Evolutionary conservation across 2,888 invertebrate genomes (phyloP), one percentile per base, ranked within the genome.

Genomic region (Boloria selene): DNA sequence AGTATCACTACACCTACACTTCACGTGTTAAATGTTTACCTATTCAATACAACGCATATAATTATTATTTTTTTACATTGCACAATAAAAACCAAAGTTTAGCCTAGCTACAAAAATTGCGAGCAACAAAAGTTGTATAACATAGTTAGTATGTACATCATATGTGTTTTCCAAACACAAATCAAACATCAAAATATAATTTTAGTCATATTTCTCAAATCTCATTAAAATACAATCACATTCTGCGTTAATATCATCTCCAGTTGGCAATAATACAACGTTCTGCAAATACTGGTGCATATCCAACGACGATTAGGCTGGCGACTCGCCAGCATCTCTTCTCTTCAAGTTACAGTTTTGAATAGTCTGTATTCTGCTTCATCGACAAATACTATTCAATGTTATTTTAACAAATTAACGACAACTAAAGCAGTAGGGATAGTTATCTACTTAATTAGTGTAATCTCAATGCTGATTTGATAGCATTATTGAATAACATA

Each of bases 221-320:
- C 38, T 69, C 64, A 68, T 65, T 68, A 67, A 66, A 71, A 68
- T 42, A 62, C 52, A 54, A 56, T 65, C 52, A 65, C 63, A 59
- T 59, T 62, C 49, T 50, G 61, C 63, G 55, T 72, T 65, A 72
- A 71, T 70, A 80, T 80, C 76, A 76, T 74, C 73, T 73, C 75
- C 75, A 75, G 75, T 76, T 78, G 76, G 77, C 78, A 81, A 79
- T 82, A 82, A 79, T 75, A 79, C 78, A 78, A 81, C 76, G 76
- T 73, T 78, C 74, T 73, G 75, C 79, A 79, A 82, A 81, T 81
- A 80, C 81, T 79, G 80, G 79, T 79, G 77, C 79, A 81, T 79
- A 83, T 80, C 80, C 79, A 77, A 75, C 79, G 75, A 79, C 80
- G 82, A 85, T 84, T 84, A 78, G 76, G 74, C 79, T 84, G 83